These are phyloP conservation scores for Drosophila kepulauana DNA, from an alignment of 1,140 invertebrate genomes.

Conservation along the genomic window DNA sequence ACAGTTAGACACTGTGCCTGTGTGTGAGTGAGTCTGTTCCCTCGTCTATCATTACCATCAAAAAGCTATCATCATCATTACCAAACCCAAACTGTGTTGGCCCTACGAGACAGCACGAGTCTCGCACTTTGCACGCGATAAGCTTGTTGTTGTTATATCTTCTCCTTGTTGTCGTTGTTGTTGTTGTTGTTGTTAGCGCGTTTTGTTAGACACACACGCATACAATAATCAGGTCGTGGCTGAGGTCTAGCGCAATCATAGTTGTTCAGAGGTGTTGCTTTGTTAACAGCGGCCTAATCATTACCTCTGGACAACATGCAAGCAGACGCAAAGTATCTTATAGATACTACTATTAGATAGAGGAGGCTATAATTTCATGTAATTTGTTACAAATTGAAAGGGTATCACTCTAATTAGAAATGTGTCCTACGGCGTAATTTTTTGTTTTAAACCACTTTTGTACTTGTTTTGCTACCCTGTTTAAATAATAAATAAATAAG, in stretches of 20 bases:
- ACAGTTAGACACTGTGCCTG: constrained; percentile 17
- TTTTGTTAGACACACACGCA: constrained; percentile 65
- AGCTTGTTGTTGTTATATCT: constrained; percentile 61
- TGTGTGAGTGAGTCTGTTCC: constrained; percentile 9
- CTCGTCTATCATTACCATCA: constrained; percentile 77
- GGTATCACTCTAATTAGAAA: not conserved
- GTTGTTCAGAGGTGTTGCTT: constrained; percentile 73
- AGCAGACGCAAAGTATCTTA: constrained; percentile 26
- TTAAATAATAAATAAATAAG: too few species aligned
- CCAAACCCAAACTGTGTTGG: constrained; percentile 37
- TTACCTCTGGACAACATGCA: constrained; percentile 36
- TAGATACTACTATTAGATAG: constrained; percentile 29
- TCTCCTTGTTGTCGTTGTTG: constrained; percentile 34
- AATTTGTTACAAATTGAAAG: not conserved
- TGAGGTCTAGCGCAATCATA: constrained; percentile 47
- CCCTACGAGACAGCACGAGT: constrained; percentile 63
- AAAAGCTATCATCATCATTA: constrained; percentile 83
- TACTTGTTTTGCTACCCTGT: too few species aligned
- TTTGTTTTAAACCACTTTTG: too few species aligned
- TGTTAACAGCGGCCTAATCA: constrained; percentile 68
- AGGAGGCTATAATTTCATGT: constrained; percentile 12
- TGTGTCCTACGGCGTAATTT: too few species aligned
- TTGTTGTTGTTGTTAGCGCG: constrained; percentile 28
- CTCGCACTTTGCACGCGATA: constrained; percentile 73
- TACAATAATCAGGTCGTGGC: constrained; percentile 53